Evolutionary conservation across 2,797 vertebrate genomes (phyloP).

Genomic region (Trachurus trachurus): DNA sequence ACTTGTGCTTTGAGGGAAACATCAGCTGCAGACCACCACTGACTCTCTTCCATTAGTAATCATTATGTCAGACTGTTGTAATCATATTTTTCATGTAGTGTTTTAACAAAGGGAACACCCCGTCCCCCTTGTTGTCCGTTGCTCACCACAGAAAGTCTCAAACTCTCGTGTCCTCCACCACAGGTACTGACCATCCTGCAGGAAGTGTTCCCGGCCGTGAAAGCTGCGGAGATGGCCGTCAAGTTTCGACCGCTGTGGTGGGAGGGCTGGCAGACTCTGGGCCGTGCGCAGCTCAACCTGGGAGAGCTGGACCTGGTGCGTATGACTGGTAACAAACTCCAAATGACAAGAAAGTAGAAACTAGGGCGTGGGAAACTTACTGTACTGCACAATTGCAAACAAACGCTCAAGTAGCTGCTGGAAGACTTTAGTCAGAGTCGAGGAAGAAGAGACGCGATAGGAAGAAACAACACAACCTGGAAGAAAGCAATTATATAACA

Average conservation of each 20-base stretch:
- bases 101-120: not conserved
- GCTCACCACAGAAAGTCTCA: not conserved
- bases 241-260: slow-evolving; percentile 92
- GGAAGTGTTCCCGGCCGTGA: slow-evolving; percentile 95
- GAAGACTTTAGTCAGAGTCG: not conserved
- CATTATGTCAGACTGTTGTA: not conserved
- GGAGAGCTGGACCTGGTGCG: slow-evolving; percentile 96
- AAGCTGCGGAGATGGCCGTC: slow-evolving; percentile 94
- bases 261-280: slow-evolving; percentile 96
- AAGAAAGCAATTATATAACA: too few species aligned
- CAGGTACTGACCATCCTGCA: slow-evolving; percentile 93
- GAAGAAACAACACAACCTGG: not conserved
- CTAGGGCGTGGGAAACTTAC: too few species aligned
- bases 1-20: not conserved
- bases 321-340: not conserved
- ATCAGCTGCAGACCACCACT: not conserved
- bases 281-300: slow-evolving; percentile 94
- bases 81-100: not conserved
- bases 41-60: too few species aligned
- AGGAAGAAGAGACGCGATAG: not conserved
- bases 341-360: not conserved
- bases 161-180: not conserved
- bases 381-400: not conserved
- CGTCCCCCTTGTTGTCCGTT: not conserved
- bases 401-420: not conserved